Base-by-base conservation (phyloP, 1,140 invertebrate species). In the Monomorium pharaonis region DNA sequence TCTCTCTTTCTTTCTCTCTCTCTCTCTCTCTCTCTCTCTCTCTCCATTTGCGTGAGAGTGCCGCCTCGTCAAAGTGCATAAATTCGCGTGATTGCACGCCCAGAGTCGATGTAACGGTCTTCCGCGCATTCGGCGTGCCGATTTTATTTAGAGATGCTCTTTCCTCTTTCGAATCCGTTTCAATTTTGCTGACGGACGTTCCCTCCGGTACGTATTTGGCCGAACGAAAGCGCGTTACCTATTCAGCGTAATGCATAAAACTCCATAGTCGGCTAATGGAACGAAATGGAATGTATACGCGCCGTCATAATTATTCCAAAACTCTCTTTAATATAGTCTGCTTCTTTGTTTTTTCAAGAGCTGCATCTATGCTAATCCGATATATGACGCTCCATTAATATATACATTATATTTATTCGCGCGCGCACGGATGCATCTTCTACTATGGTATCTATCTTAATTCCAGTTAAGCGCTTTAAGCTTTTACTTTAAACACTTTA, bases 91-190 rank as follows among this genome's bases (percentile, higher is more conserved):
- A 93, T 93, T 92, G 89, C 90, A 84, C 85, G 74, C 60, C 37
- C 33, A 0, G 47, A 67, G 70, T 60, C 74, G 80, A 72, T 86
- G 76, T 72, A 76, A 62, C 75, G 60, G 70, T 85, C 78, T 91
- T 90, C 77, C 84, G 84, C 44, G 60, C 24, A 56, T 85, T 88
- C 62, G n/a, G 49, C 85, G 87, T 88, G 91, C 90, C 91, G 88
- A 91, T 92, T 93, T 93, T 92, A 92, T 89, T 89, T 89, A 88
- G 89, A 76, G 89, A 89, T 89, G 92, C 91, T 92, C 91, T 92
- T 92, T 76, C 90, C 76, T 74, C 69, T 75, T 54, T 60, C 56
- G 84, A 80, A 85, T 90, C 87, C 88, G 86, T 88, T 92, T 92
- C 81, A 88, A 89, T 89, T 89, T 86, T 88, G 60, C 70, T 58